Evolutionary conservation across 2,797 vertebrate genomes (phyloP).

Genomic region (Rachycentron canadum): DNA sequence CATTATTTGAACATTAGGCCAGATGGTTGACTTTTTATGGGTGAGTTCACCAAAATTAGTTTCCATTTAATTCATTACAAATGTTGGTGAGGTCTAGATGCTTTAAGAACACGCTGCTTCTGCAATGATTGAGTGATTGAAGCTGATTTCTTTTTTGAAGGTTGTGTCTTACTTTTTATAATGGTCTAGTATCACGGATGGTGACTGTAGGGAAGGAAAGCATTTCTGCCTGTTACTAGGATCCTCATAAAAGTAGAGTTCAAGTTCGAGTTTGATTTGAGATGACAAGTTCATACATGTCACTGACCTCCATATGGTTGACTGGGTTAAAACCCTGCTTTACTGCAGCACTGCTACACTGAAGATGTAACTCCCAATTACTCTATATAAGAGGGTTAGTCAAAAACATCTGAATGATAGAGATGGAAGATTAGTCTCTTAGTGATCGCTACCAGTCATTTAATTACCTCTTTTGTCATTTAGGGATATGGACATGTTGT

Average conservation of each 20-base stretch:
- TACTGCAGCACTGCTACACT: not conserved
- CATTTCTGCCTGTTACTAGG: not conserved
- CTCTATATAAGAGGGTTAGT: not conserved
- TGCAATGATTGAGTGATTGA: not conserved
- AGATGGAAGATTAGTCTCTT: not conserved
- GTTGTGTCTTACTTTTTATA: not conserved
- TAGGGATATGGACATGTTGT: not conserved
- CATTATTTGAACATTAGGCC: not conserved
- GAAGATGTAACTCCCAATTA: not conserved
- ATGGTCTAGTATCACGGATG: not conserved
- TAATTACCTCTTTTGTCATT: not conserved
- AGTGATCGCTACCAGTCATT: not conserved
- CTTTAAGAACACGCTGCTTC: not conserved
- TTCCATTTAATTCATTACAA: not conserved
- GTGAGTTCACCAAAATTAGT: not conserved
- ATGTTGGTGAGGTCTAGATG: not conserved
- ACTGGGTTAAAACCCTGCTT: not conserved
- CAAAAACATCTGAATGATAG: not conserved
- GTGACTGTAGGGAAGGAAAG: not conserved
- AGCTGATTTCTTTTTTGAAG: too few relatives aligned
- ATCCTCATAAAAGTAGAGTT: not conserved
- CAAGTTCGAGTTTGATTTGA: too few relatives aligned
- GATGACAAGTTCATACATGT: not conserved
- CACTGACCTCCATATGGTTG: not conserved
- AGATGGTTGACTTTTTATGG: slow-evolving; percentile 13